Conservation (phyloP, 2,888 invertebrate genomes). For the Diarsia rubi region DNA sequence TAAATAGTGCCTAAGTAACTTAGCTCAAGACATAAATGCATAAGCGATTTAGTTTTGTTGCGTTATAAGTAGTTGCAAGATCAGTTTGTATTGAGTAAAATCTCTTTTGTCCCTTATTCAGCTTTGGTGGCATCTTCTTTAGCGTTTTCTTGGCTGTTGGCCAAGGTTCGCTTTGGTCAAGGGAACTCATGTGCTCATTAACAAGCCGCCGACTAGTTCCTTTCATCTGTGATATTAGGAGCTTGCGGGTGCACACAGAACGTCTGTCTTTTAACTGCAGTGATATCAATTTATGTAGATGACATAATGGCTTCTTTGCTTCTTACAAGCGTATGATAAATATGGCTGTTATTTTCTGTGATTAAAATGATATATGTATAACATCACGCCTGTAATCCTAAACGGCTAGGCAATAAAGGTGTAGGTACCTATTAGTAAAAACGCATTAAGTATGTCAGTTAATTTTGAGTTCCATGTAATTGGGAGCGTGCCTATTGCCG, state of each 20-base stretch:
- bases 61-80: constrained; percentile 45
- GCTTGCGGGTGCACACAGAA: constrained; percentile 24
- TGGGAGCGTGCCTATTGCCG: too few relatives aligned
- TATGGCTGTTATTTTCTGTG: constrained; percentile 3
- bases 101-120: constrained; percentile 48
- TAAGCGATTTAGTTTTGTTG: constrained; percentile 52
- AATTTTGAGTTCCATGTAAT: too few relatives aligned
- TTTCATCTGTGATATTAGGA: constrained; percentile 60
- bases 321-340: constrained; percentile 8
- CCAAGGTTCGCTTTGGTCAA: constrained; percentile 57
- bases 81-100: constrained; percentile 39
- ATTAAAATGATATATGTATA: too few relatives aligned
- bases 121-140: constrained; percentile 46
- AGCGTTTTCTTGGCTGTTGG: constrained; percentile 55
- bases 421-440: too few relatives aligned
- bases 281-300: constrained; percentile 43
- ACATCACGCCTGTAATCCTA: neutral
- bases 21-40: constrained; percentile 52
- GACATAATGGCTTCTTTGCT: constrained; percentile 35
- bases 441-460: too few relatives aligned
- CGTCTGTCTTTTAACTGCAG: constrained; percentile 37
- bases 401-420: neutral
- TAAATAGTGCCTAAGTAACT: constrained; percentile 56
- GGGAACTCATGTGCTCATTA: constrained; percentile 60
- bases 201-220: constrained; percentile 53